Evolutionary conservation across 2,113 vertebrate genomes (phyloP).

Genomic region (Hypomesus transpacificus): DNA sequence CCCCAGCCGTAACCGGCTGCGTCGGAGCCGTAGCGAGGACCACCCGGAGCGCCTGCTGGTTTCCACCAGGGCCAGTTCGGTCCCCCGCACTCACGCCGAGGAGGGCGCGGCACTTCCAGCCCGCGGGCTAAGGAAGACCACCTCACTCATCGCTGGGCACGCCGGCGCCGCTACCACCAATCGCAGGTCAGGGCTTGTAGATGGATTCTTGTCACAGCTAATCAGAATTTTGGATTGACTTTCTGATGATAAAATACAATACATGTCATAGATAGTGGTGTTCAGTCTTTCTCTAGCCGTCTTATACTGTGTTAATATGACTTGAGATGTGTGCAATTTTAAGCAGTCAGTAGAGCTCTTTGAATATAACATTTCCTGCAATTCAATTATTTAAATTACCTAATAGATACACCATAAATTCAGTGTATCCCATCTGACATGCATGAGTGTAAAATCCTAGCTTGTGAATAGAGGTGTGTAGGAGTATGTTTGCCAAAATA

Average conservation of each 20-base stretch:
- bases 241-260: no score
- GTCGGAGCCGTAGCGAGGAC: slow-evolving; percentile 93
- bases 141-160: slow-evolving; percentile 80
- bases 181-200: slow-evolving; percentile 76
- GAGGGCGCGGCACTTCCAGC: slow-evolving; percentile 53
- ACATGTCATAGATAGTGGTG: no score
- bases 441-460: not conserved
- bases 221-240: no score
- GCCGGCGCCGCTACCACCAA: slow-evolving; percentile 67
- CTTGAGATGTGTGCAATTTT: no score
- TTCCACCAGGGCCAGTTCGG: slow-evolving; percentile 90
- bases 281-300: no score
- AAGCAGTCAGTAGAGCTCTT: not conserved
- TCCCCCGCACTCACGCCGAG: slow-evolving; percentile 85
- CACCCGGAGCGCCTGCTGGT: slow-evolving; percentile 85
- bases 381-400: slow-evolving; percentile 14
- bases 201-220: not conserved
- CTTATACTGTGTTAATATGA: no score
- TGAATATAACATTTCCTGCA: slow-evolving; percentile 24
- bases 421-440: slow-evolving; percentile 1
- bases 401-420: not conserved
- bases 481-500: slow-evolving; percentile 25
- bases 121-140: slow-evolving; percentile 81
- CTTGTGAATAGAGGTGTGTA: slow-evolving; percentile 11
- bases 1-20: slow-evolving; percentile 77